Base-by-base conservation (phyloP, 2,888 invertebrate species). In the Plemyria rubiginata region DNA sequence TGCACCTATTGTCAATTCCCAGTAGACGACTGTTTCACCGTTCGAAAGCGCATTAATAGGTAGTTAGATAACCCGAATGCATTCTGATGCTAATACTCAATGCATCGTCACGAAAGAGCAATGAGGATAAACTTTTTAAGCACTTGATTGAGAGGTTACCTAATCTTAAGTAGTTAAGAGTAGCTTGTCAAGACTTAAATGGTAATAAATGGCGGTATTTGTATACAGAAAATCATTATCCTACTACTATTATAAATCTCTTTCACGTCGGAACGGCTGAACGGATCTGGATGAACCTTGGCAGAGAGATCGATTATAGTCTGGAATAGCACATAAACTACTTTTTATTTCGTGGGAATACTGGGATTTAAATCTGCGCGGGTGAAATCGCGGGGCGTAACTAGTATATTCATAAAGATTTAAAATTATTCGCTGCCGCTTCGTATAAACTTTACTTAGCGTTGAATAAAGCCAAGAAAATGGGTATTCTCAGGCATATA, bases 11-110 rank as follows among this genome's bases (percentile, higher is more conserved):
- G 76, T 73, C 73, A 74, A 85, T 83, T 84, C 85, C 84, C 85
- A 62, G 72, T 75, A 77, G 84, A 77, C 68, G 66, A 70, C 76
- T 81, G 83, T 78, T 83, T 81, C 80, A 85, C 85, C 71, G 82
- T 84, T 84, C 66, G 84, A 86, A 85, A 84, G 78, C 82, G 81
- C 80, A 80, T 60, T 60, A 49, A 55, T 55, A 53, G 13, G 13
- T 41, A 60, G 52, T 55, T 57, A 50, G 57, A 54, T 65, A 65
- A 71, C 69, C 70, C 28, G 55, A 65, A 60, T 65, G 60, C 54
- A 73, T 74, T 76, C 69, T 71, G 69, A 70, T 60, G 60, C 54
- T 57, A 60, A 60, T 55, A 45, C 36, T 29, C 28, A 50, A 45
- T 50, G 56, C 49, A 59, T 59, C 53, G 38, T 9, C 51, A 58